Conservation (phyloP, 2,113 vertebrate species). For the Silurus meridionalis region DNA sequence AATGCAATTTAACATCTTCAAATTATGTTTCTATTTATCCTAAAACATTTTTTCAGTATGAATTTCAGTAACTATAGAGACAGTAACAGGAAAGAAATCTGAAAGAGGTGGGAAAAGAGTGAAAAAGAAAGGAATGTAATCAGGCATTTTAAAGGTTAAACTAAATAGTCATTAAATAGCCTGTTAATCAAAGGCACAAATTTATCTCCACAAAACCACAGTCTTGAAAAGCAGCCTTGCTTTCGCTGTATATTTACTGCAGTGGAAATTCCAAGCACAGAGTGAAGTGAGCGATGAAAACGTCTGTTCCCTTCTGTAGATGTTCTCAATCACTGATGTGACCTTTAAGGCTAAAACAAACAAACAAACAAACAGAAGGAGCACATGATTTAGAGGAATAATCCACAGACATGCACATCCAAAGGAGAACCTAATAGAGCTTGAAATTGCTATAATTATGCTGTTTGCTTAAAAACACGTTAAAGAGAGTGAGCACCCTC, state of each 20-base stretch:
- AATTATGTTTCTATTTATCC: neutral
- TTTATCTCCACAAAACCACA: neutral
- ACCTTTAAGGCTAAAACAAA: conserved; percentile 26
- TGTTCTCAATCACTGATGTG: conserved; percentile 24
- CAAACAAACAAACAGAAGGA: conserved; percentile 6
- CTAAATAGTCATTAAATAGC: neutral
- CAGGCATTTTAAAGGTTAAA: neutral
- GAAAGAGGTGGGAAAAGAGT: too few species aligned
- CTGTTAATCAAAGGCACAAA: neutral
- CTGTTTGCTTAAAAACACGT: neutral
- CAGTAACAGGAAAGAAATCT: neutral
- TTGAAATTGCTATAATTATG: neutral
- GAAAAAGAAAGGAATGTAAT: neutral
- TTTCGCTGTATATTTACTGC: neutral
- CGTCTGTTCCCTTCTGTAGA: neutral
- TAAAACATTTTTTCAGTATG: neutral
- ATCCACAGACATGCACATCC: neutral
- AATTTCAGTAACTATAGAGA: neutral
- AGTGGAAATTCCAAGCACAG: neutral
- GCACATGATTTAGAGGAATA: neutral
- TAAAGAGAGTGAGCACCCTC: neutral
- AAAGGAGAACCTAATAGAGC: neutral
- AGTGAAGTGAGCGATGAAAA: neutral
- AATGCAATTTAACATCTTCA: neutral
- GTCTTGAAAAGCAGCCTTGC: neutral